These are phyloP conservation scores for Leptobrachium leishanense DNA, from an alignment of 2,113 vertebrate genomes.

Conservation along the genomic window DNA sequence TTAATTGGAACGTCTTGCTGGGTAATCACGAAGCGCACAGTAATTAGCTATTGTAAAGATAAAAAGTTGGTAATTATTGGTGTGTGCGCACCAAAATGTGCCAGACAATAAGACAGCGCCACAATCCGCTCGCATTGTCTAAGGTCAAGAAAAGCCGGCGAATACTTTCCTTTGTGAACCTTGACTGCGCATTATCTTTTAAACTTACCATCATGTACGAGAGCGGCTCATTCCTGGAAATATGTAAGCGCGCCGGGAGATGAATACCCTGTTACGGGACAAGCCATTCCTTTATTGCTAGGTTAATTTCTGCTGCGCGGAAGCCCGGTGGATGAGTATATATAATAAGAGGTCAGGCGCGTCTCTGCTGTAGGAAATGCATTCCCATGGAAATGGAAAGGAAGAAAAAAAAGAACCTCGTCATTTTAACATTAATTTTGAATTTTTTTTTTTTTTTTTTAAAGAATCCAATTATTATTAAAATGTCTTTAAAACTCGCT, in stretches of 20 bases:
- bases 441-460: too few species aligned
- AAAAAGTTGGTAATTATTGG: not conserved
- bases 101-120: constrained; percentile 3
- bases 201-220: constrained; percentile 1
- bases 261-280: constrained; percentile 33
- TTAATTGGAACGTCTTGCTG: not conserved
- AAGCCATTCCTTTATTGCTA: constrained; percentile 9
- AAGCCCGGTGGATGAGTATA: not conserved
- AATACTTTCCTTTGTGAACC: constrained; percentile 34
- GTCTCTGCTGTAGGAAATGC: not conserved
- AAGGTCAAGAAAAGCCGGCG: constrained; percentile 23
- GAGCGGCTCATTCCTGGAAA: constrained; percentile 43
- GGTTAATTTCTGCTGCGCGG: constrained; percentile 12
- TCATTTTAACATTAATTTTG: too few species aligned
- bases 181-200: constrained; percentile 33
- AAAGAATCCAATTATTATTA: too few species aligned
- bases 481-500: too few species aligned
- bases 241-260: not conserved
- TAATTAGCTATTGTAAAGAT: constrained; percentile 15
- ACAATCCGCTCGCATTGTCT: constrained; percentile 17
- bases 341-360: not conserved
- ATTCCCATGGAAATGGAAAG: not conserved
- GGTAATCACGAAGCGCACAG: not conserved
- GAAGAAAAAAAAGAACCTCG: too few species aligned
- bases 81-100: not conserved